These are phyloP conservation scores for Halichoerus grypus DNA, from an alignment of 2,113 vertebrate species.

Conservation along the genomic window DNA sequence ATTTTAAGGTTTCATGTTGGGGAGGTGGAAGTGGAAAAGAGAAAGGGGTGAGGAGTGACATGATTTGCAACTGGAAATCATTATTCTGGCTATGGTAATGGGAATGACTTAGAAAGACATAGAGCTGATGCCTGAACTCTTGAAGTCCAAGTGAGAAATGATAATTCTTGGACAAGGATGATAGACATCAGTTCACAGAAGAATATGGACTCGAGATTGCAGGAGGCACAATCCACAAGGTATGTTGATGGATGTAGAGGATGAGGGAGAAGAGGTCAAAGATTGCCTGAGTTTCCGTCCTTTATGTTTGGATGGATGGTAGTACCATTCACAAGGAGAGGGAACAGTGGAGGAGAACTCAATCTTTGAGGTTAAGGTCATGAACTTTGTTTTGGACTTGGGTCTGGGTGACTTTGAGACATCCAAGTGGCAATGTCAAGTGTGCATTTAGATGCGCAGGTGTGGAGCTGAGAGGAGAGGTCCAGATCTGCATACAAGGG, in stretches of 20 bases:
- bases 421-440: not conserved
- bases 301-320: not conserved
- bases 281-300: not conserved
- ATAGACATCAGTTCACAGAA: not conserved
- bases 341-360: not conserved
- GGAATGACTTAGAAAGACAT: not conserved
- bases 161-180: not conserved
- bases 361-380: not conserved
- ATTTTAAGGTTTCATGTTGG: not conserved
- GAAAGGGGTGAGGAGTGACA: not conserved
- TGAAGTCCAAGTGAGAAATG: not conserved
- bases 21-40: not conserved
- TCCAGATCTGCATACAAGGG: not conserved
- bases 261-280: not conserved
- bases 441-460: not conserved
- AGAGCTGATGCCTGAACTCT: not conserved
- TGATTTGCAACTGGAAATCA: not conserved
- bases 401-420: not conserved
- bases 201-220: not conserved
- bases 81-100: not conserved
- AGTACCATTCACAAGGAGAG: not conserved
- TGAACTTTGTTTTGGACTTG: not conserved
- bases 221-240: not conserved
- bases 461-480: constrained; percentile 15
- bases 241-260: not conserved